These are phyloP conservation scores for Amorpha juglandis DNA, from an alignment of 2,888 invertebrate species.

Conservation along the genomic window DNA sequence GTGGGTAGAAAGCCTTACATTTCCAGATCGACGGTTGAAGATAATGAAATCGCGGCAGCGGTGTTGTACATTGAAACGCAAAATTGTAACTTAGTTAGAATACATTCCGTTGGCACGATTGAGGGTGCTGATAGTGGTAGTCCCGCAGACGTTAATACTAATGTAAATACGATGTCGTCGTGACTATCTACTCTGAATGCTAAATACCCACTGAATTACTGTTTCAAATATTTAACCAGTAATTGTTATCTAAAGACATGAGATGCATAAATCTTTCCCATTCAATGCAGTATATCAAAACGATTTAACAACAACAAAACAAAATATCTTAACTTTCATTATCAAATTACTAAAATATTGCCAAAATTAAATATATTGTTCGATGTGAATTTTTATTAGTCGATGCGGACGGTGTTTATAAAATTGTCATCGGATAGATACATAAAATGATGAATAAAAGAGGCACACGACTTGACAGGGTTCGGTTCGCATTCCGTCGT, in stretches of 20 bases:
- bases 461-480: too few relatives aligned
- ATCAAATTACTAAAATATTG: too few relatives aligned
- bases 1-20: conserved; percentile 48
- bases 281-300: background rate
- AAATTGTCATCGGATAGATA: too few relatives aligned
- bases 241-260: background rate
- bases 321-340: too few relatives aligned
- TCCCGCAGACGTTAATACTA: conserved; percentile 19
- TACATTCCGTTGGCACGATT: conserved; percentile 34
- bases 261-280: background rate
- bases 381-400: too few relatives aligned
- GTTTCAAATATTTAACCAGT: background rate
- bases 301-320: background rate
- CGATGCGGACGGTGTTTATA: too few relatives aligned
- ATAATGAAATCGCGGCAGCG: conserved; percentile 55
- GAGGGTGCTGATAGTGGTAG: conserved; percentile 14
- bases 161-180: conserved; percentile 27
- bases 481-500: too few relatives aligned
- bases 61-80: conserved; percentile 47
- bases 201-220: conserved; percentile 3
- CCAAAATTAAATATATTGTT: too few relatives aligned
- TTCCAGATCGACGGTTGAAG: conserved; percentile 55
- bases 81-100: conserved; percentile 50
- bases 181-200: conserved; percentile 11
- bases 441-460: too few relatives aligned